Evolutionary conservation across 2,888 invertebrate genomes (phyloP), one percentile per base, ranked within the genome.

Genomic region (Notodonta dromedarius): DNA sequence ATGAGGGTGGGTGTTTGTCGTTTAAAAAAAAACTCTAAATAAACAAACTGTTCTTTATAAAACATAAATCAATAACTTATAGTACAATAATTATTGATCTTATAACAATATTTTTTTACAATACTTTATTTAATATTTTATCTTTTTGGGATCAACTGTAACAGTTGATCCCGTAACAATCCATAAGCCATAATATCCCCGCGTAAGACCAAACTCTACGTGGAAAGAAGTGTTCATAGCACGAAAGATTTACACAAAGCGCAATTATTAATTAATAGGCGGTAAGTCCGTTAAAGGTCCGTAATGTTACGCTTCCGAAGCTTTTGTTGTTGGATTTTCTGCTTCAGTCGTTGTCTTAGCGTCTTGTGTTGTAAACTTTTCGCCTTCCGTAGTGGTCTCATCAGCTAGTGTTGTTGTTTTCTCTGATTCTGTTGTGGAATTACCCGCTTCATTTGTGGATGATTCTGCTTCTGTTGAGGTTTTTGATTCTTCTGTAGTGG

Each of bases 31-130:
- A 65, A 61, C 0, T 48, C 48, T 52, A 56, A 61, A 51, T 56
- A 61, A 56, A 50, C 58, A 66, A 69, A 32, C 52, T 63, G 63
- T 66, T 54, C 51, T 51, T 58, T 66, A 69, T 12, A 62, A 72
- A 72, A 61, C 40, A 56, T 50, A 35, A 42, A 53, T 59, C 42
- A 64, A 46, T 46, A 61, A 57, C 46, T 64, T 57, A 62, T 56
- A 8, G 16, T 56, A 42, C 40, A 12, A 24, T 4, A 39, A 14
- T 54, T 5, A 54, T 54, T 56, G 51, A 51, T 11, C 12, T 61
- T 50, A 58, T 61, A 61, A 63, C 61, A 56, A 8, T 32, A 11
- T 32, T 54, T 39, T 35, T 54, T 54, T 39, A 35, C 35, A 8
- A 54, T 6, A 39, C 8, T 54, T 39, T 54, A 12, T 39, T 39